Percentiles rank a stretch among this genome's conserved stretches.
phyloP scores from a whole-genome alignment of 2,888 invertebrate genomes.

The Nudaria mundana region DNA sequence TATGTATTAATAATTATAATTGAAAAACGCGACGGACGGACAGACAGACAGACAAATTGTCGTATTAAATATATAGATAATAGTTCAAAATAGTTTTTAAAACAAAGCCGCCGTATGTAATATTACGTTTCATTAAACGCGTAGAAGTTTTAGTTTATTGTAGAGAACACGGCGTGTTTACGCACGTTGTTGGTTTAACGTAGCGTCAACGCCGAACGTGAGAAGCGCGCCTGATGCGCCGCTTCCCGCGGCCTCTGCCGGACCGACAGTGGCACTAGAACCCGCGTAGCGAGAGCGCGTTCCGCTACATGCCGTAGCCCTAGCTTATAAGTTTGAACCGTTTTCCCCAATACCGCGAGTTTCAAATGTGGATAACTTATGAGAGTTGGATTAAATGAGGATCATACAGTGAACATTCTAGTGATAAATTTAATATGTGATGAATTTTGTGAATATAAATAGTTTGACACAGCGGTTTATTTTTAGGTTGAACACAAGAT shows the following conservation, averaged over 20 bases:
- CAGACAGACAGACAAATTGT: too few species aligned
- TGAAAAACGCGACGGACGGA: too few species aligned
- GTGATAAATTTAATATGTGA: constrained; percentile 37
- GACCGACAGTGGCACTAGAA: constrained; percentile 59
- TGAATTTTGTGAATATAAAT: constrained; percentile 29
- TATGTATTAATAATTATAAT: too few species aligned
- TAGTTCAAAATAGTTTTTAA: too few species aligned
- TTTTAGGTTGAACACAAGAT: too few species aligned
- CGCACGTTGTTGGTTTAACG: constrained; percentile 32
- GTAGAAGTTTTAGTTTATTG: constrained; percentile 21
- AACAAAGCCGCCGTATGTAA: too few species aligned
- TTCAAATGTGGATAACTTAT: constrained; percentile 29
- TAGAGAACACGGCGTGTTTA: constrained; percentile 38
- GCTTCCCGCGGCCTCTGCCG: constrained; percentile 25
- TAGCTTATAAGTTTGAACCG: constrained; percentile 37
- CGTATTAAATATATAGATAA: too few species aligned
- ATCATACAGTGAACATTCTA: constrained; percentile 38
- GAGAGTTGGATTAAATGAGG: constrained; percentile 36
- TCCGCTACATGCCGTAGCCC: constrained; percentile 28
- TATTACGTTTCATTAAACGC: constrained; percentile 26
- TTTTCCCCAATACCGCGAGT: constrained; percentile 37
- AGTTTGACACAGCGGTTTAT: constrained; percentile 15
- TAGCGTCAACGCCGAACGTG: constrained; percentile 29
- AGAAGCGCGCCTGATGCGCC: constrained; percentile 37
- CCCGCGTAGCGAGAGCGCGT: constrained; percentile 62